Percentiles rank a stretch among this genome's conserved stretches.
Evolutionary conservation across 2,888 invertebrate genomes (phyloP).

Genomic region (Noctua fimbriata): DNA sequence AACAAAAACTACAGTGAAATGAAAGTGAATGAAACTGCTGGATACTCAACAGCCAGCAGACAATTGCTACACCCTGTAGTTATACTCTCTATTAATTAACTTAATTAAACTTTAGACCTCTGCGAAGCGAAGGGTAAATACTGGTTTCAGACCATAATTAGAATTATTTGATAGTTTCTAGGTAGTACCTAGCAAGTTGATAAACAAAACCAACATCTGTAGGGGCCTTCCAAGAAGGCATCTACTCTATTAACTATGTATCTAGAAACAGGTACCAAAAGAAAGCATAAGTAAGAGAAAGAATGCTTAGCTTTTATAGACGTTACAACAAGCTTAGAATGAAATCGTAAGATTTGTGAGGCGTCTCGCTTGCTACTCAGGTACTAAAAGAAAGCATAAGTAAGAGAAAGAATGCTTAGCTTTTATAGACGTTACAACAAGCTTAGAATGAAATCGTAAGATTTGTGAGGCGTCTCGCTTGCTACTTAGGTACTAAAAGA

Average conservation of each 20-base stretch:
- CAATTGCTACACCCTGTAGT: neutral
- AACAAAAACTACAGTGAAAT: neutral
- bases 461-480: neutral
- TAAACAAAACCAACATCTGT: neutral
- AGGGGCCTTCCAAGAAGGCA: neutral
- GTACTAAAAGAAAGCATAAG: too few relatives aligned
- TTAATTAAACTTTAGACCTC: constrained; percentile 34
- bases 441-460: neutral
- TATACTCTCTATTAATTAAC: constrained; percentile 18
- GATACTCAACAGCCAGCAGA: neutral
- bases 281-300: neutral
- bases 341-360: neutral
- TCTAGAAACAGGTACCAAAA: neutral
- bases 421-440: neutral
- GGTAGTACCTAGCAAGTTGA: neutral
- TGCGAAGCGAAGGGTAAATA: constrained; percentile 15
- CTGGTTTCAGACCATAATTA: constrained; percentile 15
- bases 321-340: neutral
- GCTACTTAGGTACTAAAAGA: too few relatives aligned
- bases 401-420: neutral
- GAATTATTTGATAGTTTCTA: neutral
- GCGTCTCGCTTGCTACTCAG: neutral
- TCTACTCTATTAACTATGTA: neutral
- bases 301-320: neutral
- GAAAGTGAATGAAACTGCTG: neutral